Evolutionary conservation across 2,888 invertebrate genomes (phyloP).

Genomic region (Anagyrus pseudococci): DNA sequence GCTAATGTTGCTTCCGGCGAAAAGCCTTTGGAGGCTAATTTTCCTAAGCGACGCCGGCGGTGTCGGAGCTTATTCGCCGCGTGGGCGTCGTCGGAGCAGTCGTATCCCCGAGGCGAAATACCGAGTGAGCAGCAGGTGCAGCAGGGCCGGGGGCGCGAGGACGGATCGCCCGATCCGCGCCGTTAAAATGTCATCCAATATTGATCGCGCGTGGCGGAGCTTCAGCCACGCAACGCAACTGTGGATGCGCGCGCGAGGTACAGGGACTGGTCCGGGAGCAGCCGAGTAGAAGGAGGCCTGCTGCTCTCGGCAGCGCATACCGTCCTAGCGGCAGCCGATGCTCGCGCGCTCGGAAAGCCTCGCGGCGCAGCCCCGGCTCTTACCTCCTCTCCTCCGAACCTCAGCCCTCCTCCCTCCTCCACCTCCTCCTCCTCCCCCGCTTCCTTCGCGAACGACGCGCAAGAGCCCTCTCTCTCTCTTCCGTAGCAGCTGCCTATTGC

Average conservation of each 20-base stretch:
- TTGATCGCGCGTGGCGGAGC: constrained; percentile 17
- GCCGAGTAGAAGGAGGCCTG: too few relatives aligned
- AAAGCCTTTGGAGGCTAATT: too few relatives aligned
- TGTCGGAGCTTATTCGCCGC: too few relatives aligned
- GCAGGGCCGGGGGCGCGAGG: background rate
- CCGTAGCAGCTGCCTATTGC: constrained; percentile 2
- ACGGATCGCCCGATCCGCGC: constrained; percentile 15
- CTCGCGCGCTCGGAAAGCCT: constrained; percentile 16
- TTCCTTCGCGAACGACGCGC: background rate
- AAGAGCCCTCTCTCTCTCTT: background rate
- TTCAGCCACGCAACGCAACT: background rate
- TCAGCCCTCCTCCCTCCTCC: background rate
- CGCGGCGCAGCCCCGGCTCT: constrained; percentile 20
- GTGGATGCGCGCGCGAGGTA: too few relatives aligned
- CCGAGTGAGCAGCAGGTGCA: too few relatives aligned
- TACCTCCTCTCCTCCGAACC: constrained; percentile 8
- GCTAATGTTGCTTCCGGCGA: too few relatives aligned
- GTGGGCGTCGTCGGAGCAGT: too few relatives aligned
- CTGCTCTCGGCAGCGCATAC: constrained; percentile 19
- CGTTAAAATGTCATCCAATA: constrained; percentile 35
- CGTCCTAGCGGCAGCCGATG: constrained; percentile 15
- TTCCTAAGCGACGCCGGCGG: too few relatives aligned
- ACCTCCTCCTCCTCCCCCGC: background rate
- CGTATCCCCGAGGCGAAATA: too few relatives aligned
- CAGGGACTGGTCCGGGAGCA: too few relatives aligned